Evolutionary conservation across 1,140 invertebrate genomes (phyloP), one percentile per base, ranked within the genome.

Genomic region (Paraescarpia echinospica): DNA sequence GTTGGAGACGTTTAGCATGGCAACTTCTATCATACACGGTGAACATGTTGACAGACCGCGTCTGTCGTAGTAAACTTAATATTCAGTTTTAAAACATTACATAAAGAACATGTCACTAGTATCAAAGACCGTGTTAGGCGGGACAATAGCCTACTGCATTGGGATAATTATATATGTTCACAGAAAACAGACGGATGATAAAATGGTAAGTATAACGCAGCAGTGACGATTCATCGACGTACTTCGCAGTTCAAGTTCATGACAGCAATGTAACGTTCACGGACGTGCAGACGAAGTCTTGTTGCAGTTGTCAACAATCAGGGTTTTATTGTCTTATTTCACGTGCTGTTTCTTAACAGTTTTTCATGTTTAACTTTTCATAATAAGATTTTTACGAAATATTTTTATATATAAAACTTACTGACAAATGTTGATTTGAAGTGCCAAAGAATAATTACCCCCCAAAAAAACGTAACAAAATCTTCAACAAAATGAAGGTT

Each of bases 111-210:
- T 91, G 91, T 91, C 91, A 33, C 33, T 48, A n/a, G 8, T 35
- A 5, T 6, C 91, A 9, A 91, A 91, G 41, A n/a, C 31, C n/a
- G 34, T 33, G 18, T 91, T 91, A 33, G 91, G 34, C 34, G 34
- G 34, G n/a, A 33, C 91, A 48, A 91, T 91, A 48, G 41, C 48
- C 4, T 91, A 35, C n/a, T 35, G 34, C 33, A 51, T 91, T 35
- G 34, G 34, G 6, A 91, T 59, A 1, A 48, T 35, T 6, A 91
- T 33, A 27, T 91, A 91, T n/a, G 91, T 91, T 35, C 91, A 91
- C 91, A 91, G 34, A 48, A 41, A 35, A 48, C 91, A 91, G n/a
- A 35, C 34, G 41, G 34, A 91, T 41, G 91, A 91, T 48, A 34
- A 90, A 9, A 35, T 35, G 89, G 89, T 90, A 90, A 31, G 89